Percentiles rank a stretch among this genome's conserved stretches.
Evolutionary conservation across 2,113 vertebrate genomes (phyloP).

Genomic region (Lichenostomus cassidix): DNA sequence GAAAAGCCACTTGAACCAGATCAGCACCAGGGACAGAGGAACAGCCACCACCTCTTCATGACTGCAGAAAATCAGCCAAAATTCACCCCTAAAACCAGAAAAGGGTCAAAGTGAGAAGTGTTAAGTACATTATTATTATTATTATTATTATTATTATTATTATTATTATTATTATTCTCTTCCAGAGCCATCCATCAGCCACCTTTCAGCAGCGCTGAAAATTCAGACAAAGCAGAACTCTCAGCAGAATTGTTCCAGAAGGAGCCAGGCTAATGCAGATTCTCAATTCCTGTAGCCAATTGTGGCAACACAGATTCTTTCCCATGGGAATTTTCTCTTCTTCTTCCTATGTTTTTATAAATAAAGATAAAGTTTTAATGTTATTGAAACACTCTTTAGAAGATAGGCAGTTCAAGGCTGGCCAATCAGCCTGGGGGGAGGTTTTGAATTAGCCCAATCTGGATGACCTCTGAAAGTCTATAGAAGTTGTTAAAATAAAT

Average conservation of each 20-base stretch:
- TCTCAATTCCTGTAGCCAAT: neutral
- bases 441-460: no score
- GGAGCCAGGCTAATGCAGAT: neutral
- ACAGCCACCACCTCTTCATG: neutral
- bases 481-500: no score
- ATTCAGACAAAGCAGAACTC: neutral
- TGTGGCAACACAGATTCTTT: no score
- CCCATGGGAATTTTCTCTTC: no score
- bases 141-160: no score
- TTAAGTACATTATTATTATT: neutral
- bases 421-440: no score
- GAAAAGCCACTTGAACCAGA: fast-evolving
- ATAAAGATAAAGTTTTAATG: no score
- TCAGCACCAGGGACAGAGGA: neutral
- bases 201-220: neutral
- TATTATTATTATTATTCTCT: neutral
- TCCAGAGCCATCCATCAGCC: neutral
- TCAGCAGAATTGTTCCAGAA: neutral
- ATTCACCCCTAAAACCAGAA: neutral
- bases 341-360: no score
- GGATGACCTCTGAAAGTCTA: no score
- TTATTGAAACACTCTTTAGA: no score
- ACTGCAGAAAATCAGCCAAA: neutral
- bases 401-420: no score
- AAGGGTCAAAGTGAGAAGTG: neutral